Evolutionary conservation across 2,797 vertebrate genomes (phyloP).

Genomic region (Chaetodon trifasciatus): DNA sequence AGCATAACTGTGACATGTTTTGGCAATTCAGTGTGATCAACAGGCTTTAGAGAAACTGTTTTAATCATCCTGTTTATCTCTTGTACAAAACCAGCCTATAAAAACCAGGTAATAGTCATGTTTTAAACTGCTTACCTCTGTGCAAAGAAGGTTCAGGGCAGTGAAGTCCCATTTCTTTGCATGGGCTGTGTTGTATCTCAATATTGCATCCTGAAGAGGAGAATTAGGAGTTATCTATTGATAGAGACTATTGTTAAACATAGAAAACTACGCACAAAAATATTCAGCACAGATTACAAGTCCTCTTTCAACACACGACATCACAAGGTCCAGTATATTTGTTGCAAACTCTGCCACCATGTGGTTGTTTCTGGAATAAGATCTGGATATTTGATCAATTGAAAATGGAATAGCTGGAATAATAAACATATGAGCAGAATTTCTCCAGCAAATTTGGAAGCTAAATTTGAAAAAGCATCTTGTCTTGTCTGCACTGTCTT

Average conservation of each 20-base stretch:
- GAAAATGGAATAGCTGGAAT: background rate
- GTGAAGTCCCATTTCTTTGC: conserved; percentile 98
- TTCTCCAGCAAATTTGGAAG: background rate
- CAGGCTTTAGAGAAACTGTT: background rate
- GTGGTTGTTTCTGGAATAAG: conserved; percentile 67
- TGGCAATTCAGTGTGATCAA: background rate
- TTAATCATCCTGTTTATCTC: background rate
- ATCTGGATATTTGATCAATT: conserved; percentile 8
- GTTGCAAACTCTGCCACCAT: conserved; percentile 79
- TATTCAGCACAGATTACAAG: background rate
- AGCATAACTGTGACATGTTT: background rate
- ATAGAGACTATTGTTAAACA: background rate
- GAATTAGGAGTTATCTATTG: background rate
- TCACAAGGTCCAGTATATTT: background rate
- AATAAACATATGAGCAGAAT: background rate
- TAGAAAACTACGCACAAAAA: background rate
- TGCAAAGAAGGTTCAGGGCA: conserved; percentile 93
- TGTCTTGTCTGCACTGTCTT: background rate
- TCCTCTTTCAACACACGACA: background rate
- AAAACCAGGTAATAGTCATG: background rate
- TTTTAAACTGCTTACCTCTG: conserved; percentile 88
- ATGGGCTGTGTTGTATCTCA: conserved; percentile 93
- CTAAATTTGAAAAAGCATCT: background rate
- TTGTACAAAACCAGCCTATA: background rate
- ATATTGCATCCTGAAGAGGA: conserved; percentile 91